Evolutionary conservation across 2,888 invertebrate species (phyloP), one percentile per base, ranked within the genome.

Genomic region (Drosophila glabriapex): DNA sequence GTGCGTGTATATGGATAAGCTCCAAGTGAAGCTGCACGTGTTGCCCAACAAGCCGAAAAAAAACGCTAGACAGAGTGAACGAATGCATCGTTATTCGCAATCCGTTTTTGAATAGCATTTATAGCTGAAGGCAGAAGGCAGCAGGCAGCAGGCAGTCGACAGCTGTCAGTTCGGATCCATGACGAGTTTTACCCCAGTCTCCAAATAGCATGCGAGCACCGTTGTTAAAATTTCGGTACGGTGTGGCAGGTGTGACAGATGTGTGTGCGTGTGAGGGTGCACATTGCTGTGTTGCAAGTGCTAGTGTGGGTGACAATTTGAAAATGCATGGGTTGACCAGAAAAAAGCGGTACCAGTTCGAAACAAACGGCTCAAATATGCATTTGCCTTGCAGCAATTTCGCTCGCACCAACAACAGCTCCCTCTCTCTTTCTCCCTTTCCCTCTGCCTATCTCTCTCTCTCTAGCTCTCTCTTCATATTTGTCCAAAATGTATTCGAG

Each of bases 51-150:
- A 41, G 55, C 43, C 25, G 29, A 39, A 35, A 55, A 39, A 33
- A 16, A 29, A 46, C 43, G 54, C 12, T 16, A 22, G 61, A n/a
- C 2, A 35, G 63, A 33, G 35, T 28, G 37, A 29, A 52, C 46
- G 39, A 60, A 55, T 69, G 50, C 56, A 70, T 54, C 74, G 56
- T 61, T 62, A 73, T 68, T 73, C 52, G 71, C 62, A 87, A 87
- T 77, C 82, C 85, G 70, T 77, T 84, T 75, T 79, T 72, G 82
- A 75, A 78, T 68, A 80, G 74, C 76, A 76, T 84, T 81, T 83
- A 87, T 73, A 66, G 79, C 77, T 56, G 59, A 50, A 55, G 50
- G 65, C 55, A 75, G 68, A 53, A 52, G 43, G 65, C 55, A 74
- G 69, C 4, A 33, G 35, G n/a, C n/a, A n/a, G n/a, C n/a, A 52